Evolutionary conservation across 2,888 invertebrate genomes (phyloP), one percentile per base, ranked within the genome.

Genomic region (Caradrina clavipalpis): DNA sequence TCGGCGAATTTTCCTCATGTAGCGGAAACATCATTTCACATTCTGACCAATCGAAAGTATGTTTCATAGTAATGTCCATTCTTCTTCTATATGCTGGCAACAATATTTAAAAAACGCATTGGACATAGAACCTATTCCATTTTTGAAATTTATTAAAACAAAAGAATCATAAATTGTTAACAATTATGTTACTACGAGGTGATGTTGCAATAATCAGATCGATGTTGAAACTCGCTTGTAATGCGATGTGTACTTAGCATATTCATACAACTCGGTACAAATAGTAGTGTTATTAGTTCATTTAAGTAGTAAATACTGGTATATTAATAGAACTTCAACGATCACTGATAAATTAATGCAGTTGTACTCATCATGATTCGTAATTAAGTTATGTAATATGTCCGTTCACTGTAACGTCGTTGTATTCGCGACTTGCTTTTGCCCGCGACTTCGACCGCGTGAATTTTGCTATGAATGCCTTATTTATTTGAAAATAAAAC

Each of bases 291-390:
- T 56, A 51, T 76, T 42, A 49, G 78, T 51, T 50, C 21, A 47
- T 55, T 69, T 50, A 17, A 17, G 15, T 73, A 73, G 51, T 60
- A 56, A 77, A 73, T 60, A 56, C 15, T 64, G 47, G 19, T 13
- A 35, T 78, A 73, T 64, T 72, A 64, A 57, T 61, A 73, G 58
- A 21, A 55, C 13, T 71, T 54, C n/a, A 51, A 50, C 58, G 53
- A 49, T 56, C 51, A 26, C 51, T 54, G 73, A 73, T 73, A 60
- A 64, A 17, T 21, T 11, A 3, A 5, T n/a, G 49, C 17, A 45
- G 13, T 57, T 39, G 11, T 31, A 54, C 39, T 49, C 53, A 49
- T 64, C 39, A 57, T 53, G 57, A 70, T 62, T 53, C 57, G 54
- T 21, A 61, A 61, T 62, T n/a, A 55, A 31, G 35, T 77, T 71